Evolutionary conservation across 2,113 vertebrate genomes (phyloP), one percentile per base, ranked within the genome.

Genomic region (Scomber japonicus): DNA sequence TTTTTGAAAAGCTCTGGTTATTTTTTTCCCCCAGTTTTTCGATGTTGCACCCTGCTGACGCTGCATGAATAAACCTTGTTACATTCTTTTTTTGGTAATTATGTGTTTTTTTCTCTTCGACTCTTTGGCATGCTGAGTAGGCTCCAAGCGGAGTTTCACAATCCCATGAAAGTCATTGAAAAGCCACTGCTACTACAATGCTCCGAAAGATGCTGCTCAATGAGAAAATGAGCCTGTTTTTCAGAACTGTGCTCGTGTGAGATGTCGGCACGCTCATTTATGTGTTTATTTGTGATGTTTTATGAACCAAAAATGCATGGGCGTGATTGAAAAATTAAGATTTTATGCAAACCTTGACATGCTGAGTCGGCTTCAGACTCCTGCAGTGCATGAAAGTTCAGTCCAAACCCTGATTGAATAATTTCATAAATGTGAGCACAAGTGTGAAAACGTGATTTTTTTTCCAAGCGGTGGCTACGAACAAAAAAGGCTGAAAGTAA

Each of bases 261-360:
- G 79, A 53, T 49, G 76, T 75, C 66, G 62, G 45, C n/a, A 9
- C 9, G 30, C 11, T 63, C 54, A 31, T 82, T 88, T 80, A 80
- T 73, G 76, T 69, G 74, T 86, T 79, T 82, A 13, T 83, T 40
- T 80, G 79, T 60, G 68, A 81, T 78, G 65, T 75, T 89, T 81
- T 78, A 88, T 81, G 65, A 78, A 78, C n/a, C 6, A 62, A 44
- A 76, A 81, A 80, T 60, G n/a, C 54, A 44, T 67, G 67, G 84
- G 74, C 11, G 73, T 75, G 64, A 84, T 77, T 24, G 53, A 65
- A 24, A 73, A 44, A 45, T 31, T 59, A 12, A 71, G 1, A 0
- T 51, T 63, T 71, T 70, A 21, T 3, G 6, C 61, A 63, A 31
- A 59, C 45, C 56, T 80, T 54, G 15, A 49, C 7, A 19, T 24